A percentile compares a stretch with the other conserved stretches of the same genome.
phyloP scores from a whole-genome alignment of 92 coral and sea anemone genomes.

The Micromussa lordhowensis region DNA sequence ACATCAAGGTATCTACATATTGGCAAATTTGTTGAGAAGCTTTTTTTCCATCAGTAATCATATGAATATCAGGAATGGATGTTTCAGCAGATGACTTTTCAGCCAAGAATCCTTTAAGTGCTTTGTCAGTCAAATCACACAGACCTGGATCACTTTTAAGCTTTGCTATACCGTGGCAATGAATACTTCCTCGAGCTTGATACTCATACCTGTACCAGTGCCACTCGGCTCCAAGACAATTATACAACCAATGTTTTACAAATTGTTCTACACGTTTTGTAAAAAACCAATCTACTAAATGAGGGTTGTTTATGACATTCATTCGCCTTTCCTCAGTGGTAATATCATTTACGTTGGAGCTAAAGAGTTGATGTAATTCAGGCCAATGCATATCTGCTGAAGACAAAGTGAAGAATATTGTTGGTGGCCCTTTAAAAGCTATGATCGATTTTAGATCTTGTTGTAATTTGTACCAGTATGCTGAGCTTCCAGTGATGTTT shows the following conservation, averaged over 20 bases:
- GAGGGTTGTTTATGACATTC: slow-evolving; percentile 70
- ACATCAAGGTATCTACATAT: slow-evolving; percentile 59
- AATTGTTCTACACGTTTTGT: no score
- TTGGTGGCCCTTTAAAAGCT: slow-evolving; percentile 6
- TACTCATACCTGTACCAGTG: slow-evolving; percentile 66
- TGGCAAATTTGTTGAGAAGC: slow-evolving; percentile 53
- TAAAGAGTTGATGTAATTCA: slow-evolving; percentile 58
- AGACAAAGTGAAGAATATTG: no score
- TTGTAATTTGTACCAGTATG: slow-evolving; percentile 56
- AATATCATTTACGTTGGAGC: slow-evolving; percentile 40
- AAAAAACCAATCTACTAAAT: slow-evolving; percentile 69
- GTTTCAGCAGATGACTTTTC: slow-evolving; percentile 32
- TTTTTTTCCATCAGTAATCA: slow-evolving; percentile 57
- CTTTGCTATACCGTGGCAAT: slow-evolving; percentile 67
- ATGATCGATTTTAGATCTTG: slow-evolving; percentile 47
- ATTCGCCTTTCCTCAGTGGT: slow-evolving; percentile 43
- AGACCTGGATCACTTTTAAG: slow-evolving; percentile 69
- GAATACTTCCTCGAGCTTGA: no score
- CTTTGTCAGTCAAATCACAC: slow-evolving; percentile 60
- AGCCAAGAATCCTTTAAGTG: slow-evolving; percentile 63
- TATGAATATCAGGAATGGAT: not conserved
- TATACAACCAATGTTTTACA: slow-evolving; percentile 55
- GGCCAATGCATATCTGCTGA: slow-evolving; percentile 72
- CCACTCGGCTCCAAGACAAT: slow-evolving; percentile 48
- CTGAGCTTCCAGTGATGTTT: slow-evolving; percentile 49